phyloP scores from a whole-genome alignment of 2,113 vertebrate genomes.

The Tyrannus savana region DNA sequence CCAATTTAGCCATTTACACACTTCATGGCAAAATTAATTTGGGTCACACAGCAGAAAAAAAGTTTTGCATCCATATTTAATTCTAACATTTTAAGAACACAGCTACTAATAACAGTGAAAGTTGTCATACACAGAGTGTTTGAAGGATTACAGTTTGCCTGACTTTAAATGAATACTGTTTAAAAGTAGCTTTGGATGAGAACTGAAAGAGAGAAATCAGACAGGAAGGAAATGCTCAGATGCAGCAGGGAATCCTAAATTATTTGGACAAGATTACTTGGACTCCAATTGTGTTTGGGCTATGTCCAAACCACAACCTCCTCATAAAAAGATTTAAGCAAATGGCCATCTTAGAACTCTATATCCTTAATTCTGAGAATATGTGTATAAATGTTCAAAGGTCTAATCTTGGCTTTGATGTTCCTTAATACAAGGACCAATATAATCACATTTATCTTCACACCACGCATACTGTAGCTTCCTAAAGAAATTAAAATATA shows the following conservation, averaged over 20 bases:
- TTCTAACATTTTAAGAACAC: not conserved
- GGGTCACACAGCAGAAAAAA: not conserved
- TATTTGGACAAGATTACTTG: not conserved
- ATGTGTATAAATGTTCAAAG: not conserved
- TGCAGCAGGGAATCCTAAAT: not conserved
- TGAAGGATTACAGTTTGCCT: not conserved
- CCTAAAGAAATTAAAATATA: not conserved
- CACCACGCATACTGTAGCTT: not conserved
- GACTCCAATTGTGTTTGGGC: not conserved
- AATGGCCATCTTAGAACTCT: not conserved
- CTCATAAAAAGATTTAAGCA: not conserved
- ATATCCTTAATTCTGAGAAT: not conserved
- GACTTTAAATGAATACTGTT: not conserved
- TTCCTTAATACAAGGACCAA: not conserved
- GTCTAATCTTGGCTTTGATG: not conserved
- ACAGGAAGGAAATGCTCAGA: not conserved
- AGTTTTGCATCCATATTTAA: not conserved
- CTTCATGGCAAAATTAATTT: not conserved
- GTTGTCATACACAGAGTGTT: accelerated
- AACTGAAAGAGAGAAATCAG: not conserved
- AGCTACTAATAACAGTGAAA: not conserved
- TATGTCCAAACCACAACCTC: not conserved
- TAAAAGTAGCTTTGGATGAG: not conserved
- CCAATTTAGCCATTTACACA: not conserved
- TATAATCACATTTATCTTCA: not conserved